phyloP scores from a whole-genome alignment of 2,113 vertebrate species.

The Noturus placidus region DNA sequence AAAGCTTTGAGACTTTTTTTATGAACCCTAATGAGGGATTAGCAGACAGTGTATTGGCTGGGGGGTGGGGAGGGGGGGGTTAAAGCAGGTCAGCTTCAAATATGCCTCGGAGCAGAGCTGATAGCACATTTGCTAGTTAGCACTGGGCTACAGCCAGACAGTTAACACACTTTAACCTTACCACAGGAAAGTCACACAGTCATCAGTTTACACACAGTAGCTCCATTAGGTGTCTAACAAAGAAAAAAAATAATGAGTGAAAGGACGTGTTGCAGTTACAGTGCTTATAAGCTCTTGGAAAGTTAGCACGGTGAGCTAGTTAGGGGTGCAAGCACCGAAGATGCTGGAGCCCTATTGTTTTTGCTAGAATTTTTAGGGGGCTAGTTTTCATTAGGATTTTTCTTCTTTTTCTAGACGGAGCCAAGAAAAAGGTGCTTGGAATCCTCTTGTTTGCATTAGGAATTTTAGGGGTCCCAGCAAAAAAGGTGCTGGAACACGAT shows the following conservation, averaged over 20 bases:
- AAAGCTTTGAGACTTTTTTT: constrained; percentile 35
- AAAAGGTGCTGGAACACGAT: not conserved
- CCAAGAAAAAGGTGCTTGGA: not conserved
- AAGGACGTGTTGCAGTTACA: not conserved
- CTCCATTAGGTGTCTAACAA: not conserved
- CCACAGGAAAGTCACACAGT: not conserved
- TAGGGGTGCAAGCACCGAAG: not conserved
- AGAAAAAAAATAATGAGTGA: not conserved
- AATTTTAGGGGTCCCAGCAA: too few species aligned
- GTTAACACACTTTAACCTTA: constrained; percentile 51
- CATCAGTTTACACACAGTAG: not conserved
- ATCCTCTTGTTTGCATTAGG: too few species aligned
- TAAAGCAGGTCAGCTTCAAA: constrained; percentile 42
- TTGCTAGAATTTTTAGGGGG: not conserved
- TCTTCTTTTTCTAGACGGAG: not conserved
- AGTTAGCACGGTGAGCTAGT: not conserved
- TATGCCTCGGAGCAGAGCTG: constrained; percentile 43
- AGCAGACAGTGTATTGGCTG: not conserved
- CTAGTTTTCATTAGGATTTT: not conserved
- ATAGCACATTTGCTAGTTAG: constrained; percentile 54
- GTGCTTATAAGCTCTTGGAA: not conserved
- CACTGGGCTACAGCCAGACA: constrained; percentile 1
- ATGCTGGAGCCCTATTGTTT: not conserved
- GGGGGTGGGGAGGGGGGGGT: constrained; percentile 40
- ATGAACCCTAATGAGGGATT: constrained; percentile 50